Base-by-base conservation (phyloP, 2,888 invertebrate species). In the Platycheirus albimanus region DNA sequence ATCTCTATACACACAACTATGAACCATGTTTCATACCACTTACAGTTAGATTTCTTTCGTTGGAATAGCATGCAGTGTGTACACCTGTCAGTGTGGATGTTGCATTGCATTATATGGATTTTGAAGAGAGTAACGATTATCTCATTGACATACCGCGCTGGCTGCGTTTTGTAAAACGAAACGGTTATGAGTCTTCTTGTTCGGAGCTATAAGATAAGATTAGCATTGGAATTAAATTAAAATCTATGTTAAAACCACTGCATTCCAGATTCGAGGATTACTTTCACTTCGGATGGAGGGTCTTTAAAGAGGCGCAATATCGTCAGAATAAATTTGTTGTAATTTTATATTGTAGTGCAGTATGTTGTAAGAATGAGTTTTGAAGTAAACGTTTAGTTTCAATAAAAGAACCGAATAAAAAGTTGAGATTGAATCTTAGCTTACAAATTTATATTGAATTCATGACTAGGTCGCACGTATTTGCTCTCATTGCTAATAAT, bases 121-220 rank as follows among this genome's bases (percentile, higher is more conserved):
- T 45, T 61, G 20, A 47, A 28, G 41, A 47, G 72, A 51, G 58
- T 45, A 51, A 38, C 61, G 74, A 80, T 70, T 80, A 80, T 80
- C 64, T 70, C 75, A 75, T 75, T 58, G 75, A 49, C 47, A 66
- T 41, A 30, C 45, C 45, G 45, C 10, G 24, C 19, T 20, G 24
- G 24, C 19, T 20, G 24, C 58, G 54, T 13, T 11, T 61, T 45
- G 52, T 64, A 45, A 49, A 70, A 70, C 45, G 51, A n/a, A n/a
- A n/a, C 51, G 51, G 30, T 75, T 80, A 70, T 79, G 61, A 79
- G 74, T 74, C 47, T 79, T 69, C 74, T 54, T 74, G 54, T 66
- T 75, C 11, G 20, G 36, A 52, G 45, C 45, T 19, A 45, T 19
- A 20, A 51, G 80, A 80, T 80, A 58, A 70, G 80, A 80, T 75